A percentile compares a stretch with the other conserved stretches of the same genome.
phyloP scores from a whole-genome alignment of 2,797 vertebrate genomes.

The Neomorphus geoffroyi region DNA sequence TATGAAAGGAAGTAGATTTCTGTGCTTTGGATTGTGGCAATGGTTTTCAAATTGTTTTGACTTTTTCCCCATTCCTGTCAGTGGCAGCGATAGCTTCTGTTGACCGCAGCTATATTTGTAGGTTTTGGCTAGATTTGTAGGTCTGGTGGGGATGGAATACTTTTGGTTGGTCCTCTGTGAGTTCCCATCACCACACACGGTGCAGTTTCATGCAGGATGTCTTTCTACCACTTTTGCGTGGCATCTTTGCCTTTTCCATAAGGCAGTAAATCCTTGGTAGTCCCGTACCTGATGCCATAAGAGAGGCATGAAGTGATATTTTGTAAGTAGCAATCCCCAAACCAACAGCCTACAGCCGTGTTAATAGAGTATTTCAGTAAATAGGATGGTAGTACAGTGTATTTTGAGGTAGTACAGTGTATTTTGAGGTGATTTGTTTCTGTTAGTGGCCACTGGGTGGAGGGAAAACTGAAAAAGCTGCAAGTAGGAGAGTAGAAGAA shows the following conservation, averaged over 20 bases:
- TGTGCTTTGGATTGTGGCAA: not conserved
- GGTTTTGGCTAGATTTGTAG: not conserved
- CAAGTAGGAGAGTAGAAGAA: not conserved
- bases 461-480: constrained; percentile 51
- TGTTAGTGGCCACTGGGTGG: constrained; percentile 61
- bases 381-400: not conserved
- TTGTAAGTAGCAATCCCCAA: not conserved
- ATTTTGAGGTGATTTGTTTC: constrained; percentile 21
- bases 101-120: accelerated
- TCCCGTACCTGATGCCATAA: not conserved
- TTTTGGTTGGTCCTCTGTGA: not conserved
- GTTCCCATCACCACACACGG: not conserved
- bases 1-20: not conserved
- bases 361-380: not conserved
- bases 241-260: accelerated
- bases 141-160: not conserved
- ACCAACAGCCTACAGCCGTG: not conserved
- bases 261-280: not conserved
- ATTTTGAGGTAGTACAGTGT: not conserved
- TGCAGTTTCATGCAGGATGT: not conserved
- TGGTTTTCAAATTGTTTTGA: not conserved
- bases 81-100: not conserved
- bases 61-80: not conserved
- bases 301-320: not conserved
- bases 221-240: not conserved